phyloP scores from a whole-genome alignment of 2,888 invertebrate species.

The Drosophila meridionalis region DNA sequence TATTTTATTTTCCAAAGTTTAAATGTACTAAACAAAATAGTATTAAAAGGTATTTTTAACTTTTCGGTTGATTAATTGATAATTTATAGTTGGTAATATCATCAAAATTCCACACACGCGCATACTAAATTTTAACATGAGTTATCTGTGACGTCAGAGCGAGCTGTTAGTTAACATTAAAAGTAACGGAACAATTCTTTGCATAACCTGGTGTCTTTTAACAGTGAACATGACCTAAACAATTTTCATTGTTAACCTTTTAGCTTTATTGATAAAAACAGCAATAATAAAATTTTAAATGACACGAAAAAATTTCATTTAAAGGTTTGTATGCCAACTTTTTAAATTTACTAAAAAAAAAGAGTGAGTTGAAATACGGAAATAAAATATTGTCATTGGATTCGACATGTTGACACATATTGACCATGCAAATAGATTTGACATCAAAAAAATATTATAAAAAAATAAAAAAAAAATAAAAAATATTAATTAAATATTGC shows the following conservation, averaged over 20 bases:
- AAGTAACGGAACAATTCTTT: no score
- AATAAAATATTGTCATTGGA: conserved; percentile 7
- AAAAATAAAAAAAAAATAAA: not conserved
- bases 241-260: not conserved
- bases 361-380: not conserved
- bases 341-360: not conserved
- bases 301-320: conserved; percentile 9
- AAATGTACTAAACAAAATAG: no score
- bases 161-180: no score
- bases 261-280: not conserved
- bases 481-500: conserved; percentile 3
- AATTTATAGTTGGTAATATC: no score
- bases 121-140: no score
- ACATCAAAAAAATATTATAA: not conserved
- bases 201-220: no score
- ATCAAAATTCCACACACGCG: no score
- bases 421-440: conserved; percentile 25
- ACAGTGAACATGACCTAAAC: no score
- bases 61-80: no score
- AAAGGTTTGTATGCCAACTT: not conserved
- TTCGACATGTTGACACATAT: conserved; percentile 29
- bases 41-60: no score
- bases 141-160: no score
- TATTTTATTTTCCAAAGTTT: no score
- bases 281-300: conserved; percentile 19